A percentile compares a stretch with the other conserved stretches of the same genome.
These are phyloP conservation scores for Lytechinus pictus DNA, from an alignment of 35 echinoderm and acorn worm species.

Conservation along the genomic window DNA sequence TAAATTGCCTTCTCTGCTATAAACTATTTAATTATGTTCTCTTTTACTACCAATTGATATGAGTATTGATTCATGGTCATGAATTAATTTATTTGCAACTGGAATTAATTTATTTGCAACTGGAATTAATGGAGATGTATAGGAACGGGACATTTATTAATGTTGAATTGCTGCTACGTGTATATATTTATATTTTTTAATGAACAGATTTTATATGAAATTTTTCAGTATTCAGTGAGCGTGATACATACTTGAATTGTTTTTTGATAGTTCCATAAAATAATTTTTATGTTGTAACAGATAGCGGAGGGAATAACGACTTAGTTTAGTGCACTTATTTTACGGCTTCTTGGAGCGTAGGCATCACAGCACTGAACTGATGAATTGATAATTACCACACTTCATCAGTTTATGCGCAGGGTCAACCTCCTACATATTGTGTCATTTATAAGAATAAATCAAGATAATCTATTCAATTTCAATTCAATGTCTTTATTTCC, in stretches of 20 bases:
- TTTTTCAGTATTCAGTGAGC: too few species aligned
- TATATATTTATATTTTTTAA: not conserved
- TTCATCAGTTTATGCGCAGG: not conserved
- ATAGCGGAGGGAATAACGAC: not conserved
- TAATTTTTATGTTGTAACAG: not conserved
- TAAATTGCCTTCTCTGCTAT: too few species aligned
- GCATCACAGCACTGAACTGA: not conserved
- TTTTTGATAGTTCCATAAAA: not conserved
- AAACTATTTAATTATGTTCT: too few species aligned
- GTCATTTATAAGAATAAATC: not conserved
- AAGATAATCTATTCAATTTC: too few species aligned
- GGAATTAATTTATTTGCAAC: too few species aligned
- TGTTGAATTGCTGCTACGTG: too few species aligned
- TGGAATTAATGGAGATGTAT: too few species aligned
- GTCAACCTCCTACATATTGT: not conserved
- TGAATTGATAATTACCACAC: not conserved
- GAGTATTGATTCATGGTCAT: too few species aligned
- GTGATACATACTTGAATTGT: not conserved
- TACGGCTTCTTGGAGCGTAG: not conserved
- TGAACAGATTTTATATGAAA: not conserved
- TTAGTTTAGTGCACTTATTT: not conserved
- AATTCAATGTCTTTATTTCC: too few species aligned
- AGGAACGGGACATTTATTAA: too few species aligned
- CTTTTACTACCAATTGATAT: too few species aligned
- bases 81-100: too few species aligned